Evolutionary conservation across 2,113 vertebrate species (phyloP).

Genomic region (Callocephalon fimbriatum): DNA sequence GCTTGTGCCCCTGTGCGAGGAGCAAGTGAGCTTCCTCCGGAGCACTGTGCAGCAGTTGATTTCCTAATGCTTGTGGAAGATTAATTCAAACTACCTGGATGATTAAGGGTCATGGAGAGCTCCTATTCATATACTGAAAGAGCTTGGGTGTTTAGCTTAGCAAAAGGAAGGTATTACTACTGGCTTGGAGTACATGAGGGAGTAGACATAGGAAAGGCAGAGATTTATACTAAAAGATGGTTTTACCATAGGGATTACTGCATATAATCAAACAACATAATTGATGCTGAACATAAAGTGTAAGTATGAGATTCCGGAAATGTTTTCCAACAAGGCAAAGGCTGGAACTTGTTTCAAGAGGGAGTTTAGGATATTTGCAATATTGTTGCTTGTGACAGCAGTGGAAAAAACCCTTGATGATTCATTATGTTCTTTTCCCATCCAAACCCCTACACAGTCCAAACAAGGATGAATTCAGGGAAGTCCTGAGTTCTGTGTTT

Average conservation of each 20-base stretch:
- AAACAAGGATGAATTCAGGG: slow-evolving; percentile 17
- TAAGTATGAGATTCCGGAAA: not conserved
- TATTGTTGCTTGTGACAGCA: not conserved
- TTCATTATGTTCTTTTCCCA: not conserved
- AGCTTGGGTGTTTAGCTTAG: not conserved
- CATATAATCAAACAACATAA: not conserved
- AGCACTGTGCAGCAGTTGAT: not conserved
- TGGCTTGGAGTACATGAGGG: not conserved
- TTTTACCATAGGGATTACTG: not conserved
- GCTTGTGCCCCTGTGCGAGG: accelerated
- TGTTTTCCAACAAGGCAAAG: not conserved
- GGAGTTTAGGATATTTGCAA: not conserved
- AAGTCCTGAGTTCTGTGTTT: slow-evolving; percentile 8
- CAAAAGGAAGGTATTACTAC: not conserved
- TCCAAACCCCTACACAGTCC: not conserved
- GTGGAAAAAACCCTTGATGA: not conserved
- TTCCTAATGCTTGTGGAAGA: not conserved
- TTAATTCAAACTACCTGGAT: not conserved
- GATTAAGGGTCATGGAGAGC: not conserved
- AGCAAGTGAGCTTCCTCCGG: not conserved
- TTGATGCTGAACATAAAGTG: not conserved
- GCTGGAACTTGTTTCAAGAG: not conserved
- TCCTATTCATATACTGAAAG: not conserved
- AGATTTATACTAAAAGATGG: not conserved
- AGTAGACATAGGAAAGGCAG: accelerated